phyloP scores from a whole-genome alignment of 2,113 vertebrate genomes.

The Rhombomys opimus region DNA sequence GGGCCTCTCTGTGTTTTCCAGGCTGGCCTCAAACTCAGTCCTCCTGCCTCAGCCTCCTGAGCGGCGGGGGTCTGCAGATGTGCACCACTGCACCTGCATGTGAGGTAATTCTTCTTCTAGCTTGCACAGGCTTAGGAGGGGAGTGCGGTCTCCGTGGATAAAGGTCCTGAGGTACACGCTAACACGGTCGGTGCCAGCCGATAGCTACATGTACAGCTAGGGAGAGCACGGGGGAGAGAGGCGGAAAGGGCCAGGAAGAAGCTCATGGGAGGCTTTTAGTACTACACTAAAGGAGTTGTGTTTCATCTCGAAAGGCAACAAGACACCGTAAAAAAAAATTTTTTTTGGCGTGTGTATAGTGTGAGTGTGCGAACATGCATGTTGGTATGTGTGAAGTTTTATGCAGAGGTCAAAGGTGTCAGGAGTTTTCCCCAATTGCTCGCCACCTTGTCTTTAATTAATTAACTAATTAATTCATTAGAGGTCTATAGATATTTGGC shows the following conservation, averaged over 20 bases:
- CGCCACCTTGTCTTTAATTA: no score
- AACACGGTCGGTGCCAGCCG: background rate
- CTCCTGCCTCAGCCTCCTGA: background rate
- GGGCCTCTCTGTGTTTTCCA: background rate
- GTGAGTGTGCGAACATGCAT: background rate
- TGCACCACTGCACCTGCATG: background rate
- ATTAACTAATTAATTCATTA: background rate
- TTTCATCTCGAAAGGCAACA: conserved; percentile 23
- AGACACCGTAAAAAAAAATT: background rate
- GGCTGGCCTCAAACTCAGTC: background rate
- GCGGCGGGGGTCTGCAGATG: background rate
- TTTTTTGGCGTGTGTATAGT: no score
- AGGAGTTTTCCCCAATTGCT: background rate
- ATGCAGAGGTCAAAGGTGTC: background rate
- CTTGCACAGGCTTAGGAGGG: background rate
- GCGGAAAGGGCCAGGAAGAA: background rate
- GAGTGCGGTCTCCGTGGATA: background rate
- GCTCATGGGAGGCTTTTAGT: background rate
- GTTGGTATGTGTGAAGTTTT: background rate
- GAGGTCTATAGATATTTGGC: background rate
- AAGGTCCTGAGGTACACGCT: background rate
- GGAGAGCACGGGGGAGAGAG: background rate
- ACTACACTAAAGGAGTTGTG: background rate
- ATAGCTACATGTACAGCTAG: no score
- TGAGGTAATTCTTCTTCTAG: background rate